Evolutionary conservation across 2,888 invertebrate species (phyloP).

Genomic region (Drosophila quasianomalipes): DNA sequence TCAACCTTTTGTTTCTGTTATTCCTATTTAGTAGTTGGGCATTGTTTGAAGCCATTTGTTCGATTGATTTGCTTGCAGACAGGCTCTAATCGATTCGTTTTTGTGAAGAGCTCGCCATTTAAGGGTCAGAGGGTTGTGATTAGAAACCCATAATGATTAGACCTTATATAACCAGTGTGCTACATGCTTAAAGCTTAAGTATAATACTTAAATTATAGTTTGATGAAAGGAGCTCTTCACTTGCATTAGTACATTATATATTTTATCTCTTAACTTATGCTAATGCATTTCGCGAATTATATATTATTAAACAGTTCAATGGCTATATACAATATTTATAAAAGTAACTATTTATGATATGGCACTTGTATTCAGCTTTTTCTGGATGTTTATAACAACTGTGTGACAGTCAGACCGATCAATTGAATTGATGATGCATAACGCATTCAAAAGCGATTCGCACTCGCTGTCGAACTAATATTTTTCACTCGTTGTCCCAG

Average conservation of each 20-base stretch:
- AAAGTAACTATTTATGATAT: not conserved
- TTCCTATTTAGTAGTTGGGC: slow-evolving; percentile 12
- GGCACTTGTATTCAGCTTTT: not conserved
- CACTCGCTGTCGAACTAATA: not conserved
- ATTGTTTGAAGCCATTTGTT: slow-evolving; percentile 34
- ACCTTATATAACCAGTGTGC: not conserved
- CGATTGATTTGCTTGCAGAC: slow-evolving; percentile 33
- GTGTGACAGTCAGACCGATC: slow-evolving; percentile 11
- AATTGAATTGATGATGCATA: not conserved
- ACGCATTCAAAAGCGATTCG: slow-evolving; percentile 20
- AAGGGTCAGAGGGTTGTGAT: slow-evolving; percentile 12
- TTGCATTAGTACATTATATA: not conserved
- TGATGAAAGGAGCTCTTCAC: not conserved
- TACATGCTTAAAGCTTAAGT: not conserved
- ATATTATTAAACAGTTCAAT: not conserved
- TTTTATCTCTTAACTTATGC: no score
- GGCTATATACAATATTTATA: not conserved
- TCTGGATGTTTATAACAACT: slow-evolving; percentile 5
- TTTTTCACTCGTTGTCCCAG: not conserved
- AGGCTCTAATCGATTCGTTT: slow-evolving; percentile 20
- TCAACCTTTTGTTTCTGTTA: not conserved
- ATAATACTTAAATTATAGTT: not conserved
- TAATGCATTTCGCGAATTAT: not conserved
- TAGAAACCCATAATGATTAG: not conserved
- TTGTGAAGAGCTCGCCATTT: not conserved